Evolutionary conservation across 1,140 invertebrate genomes (phyloP).

Genomic region (Camponotus floridanus): DNA sequence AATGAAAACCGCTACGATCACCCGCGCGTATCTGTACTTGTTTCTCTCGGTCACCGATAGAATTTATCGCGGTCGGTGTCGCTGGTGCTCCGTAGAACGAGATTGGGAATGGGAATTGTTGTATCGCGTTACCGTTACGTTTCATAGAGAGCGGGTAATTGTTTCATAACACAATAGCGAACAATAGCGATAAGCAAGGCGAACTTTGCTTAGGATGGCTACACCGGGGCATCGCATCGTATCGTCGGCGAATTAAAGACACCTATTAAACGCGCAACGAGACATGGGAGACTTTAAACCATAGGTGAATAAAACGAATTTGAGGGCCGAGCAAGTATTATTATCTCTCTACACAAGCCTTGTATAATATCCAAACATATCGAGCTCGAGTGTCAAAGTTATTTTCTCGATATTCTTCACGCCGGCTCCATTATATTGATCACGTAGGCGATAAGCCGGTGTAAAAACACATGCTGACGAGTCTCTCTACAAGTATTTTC

Average conservation of each 20-base stretch:
- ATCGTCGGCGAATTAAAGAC: background rate
- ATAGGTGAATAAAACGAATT: background rate
- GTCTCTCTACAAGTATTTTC: conserved; percentile 34
- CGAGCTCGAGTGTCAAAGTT: conserved; percentile 14
- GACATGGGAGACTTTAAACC: background rate
- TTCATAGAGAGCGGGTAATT: conserved; percentile 35
- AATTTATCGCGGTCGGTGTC: conserved; percentile 34
- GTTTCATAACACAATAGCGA: conserved; percentile 34
- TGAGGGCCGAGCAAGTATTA: background rate
- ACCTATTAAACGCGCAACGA: background rate
- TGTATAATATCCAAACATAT: conserved; percentile 9
- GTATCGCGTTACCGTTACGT: conserved; percentile 65
- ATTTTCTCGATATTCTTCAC: conserved; percentile 2
- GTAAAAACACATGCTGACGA: conserved; percentile 13
- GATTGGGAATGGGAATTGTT: conserved; percentile 24
- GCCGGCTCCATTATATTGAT: background rate
- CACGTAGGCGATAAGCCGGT: background rate
- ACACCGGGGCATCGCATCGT: background rate
- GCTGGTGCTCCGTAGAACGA: background rate
- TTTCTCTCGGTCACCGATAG: conserved; percentile 42
- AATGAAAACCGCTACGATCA: conserved; percentile 63
- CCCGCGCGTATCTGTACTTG: background rate
- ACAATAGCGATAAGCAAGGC: conserved; percentile 39
- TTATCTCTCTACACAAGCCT: conserved; percentile 7
- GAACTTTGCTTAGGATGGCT: background rate